Percentiles rank a stretch among this genome's conserved stretches.
These are phyloP conservation scores for Plebejus argus DNA, from an alignment of 2,888 invertebrate genomes.

Conservation along the genomic window DNA sequence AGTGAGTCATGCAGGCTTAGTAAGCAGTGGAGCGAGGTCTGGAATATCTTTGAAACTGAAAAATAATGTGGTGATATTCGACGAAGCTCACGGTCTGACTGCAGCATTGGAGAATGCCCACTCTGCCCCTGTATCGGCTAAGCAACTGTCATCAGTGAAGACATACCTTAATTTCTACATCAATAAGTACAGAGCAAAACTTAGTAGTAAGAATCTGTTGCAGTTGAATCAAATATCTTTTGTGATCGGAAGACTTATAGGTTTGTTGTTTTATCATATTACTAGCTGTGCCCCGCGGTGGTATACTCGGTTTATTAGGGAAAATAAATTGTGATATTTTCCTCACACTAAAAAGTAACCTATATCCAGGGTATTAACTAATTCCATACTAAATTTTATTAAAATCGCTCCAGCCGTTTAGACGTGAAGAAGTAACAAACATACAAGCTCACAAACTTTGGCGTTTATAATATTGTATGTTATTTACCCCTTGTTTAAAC, in stretches of 20 bases:
- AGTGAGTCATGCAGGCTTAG: slow-evolving; percentile 72
- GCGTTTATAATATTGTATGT: too few species aligned
- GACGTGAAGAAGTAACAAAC: too few species aligned
- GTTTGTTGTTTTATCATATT: slow-evolving; percentile 25
- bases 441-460: too few species aligned
- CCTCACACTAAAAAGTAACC: too few species aligned
- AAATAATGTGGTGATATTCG: slow-evolving; percentile 91
- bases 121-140: slow-evolving; percentile 85
- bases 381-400: too few species aligned
- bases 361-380: too few species aligned
- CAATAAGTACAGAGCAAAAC: slow-evolving; percentile 85
- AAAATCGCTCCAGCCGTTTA: too few species aligned
- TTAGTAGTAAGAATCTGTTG: slow-evolving; percentile 90
- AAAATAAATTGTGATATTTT: too few species aligned
- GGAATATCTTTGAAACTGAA: slow-evolving; percentile 76
- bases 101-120: slow-evolving; percentile 94
- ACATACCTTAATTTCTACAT: slow-evolving; percentile 87
- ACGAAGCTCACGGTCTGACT: slow-evolving; percentile 98
- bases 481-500: too few species aligned
- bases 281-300: neutral
- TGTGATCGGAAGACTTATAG: slow-evolving; percentile 83
- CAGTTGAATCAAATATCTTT: slow-evolving; percentile 90
- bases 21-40: slow-evolving; percentile 66
- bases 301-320: too few species aligned
- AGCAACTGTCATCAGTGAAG: slow-evolving; percentile 83